Conservation (phyloP, 1,140 invertebrate species). For the Chrysomallon squamiferum region DNA sequence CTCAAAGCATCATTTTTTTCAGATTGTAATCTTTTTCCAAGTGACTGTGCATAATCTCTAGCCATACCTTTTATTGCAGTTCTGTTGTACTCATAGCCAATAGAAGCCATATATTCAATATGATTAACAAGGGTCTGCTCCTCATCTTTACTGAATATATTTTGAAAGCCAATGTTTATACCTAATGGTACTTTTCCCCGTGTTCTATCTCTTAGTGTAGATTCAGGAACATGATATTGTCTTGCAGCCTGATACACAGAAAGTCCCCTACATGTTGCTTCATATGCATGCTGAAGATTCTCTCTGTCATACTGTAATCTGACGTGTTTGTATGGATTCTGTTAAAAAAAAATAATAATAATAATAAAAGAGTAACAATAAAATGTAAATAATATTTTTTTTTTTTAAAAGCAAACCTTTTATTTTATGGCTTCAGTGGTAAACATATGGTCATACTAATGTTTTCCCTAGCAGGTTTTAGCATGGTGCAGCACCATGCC, state of each 20-base stretch:
- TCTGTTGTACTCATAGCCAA: conserved; percentile 10
- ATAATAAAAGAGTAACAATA: not conserved
- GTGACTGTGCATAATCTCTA: conserved; percentile 1
- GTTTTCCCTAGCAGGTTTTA: too few species aligned
- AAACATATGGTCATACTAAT: too few species aligned
- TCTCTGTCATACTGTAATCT: not conserved
- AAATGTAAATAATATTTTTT: not conserved
- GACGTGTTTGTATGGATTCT: not conserved
- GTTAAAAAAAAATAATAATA: not conserved
- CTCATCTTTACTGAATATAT: not conserved
- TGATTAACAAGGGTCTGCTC: conserved; percentile 8
- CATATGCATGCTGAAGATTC: not conserved
- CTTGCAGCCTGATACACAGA: conserved; percentile 10
- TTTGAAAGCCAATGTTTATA: conserved; percentile 1
- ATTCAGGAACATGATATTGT: conserved; percentile 8
- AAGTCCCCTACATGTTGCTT: conserved; percentile 3
- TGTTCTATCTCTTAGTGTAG: conserved; percentile 9
- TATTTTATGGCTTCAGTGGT: too few species aligned
- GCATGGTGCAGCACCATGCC: too few species aligned
- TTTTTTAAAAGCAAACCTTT: not conserved
- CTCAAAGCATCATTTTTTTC: conserved; percentile 2
- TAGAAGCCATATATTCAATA: conserved; percentile 14
- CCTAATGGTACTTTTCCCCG: not conserved
- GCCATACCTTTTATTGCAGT: not conserved
- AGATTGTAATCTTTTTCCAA: not conserved